Conservation (phyloP, 2,797 vertebrate genomes). For the Chelon auratus region DNA sequence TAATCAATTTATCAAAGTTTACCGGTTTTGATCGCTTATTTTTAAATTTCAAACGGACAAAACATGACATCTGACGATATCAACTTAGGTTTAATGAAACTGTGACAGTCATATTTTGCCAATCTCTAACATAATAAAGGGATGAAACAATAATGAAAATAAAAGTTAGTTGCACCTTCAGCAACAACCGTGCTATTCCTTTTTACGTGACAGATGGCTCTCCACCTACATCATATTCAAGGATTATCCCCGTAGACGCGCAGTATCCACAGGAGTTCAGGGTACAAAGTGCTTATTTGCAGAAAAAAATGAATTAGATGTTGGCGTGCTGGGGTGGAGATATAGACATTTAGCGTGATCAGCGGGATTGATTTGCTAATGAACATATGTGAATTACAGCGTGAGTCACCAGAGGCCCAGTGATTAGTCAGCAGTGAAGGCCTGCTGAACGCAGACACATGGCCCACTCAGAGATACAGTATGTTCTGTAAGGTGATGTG, state of each 20-base stretch:
- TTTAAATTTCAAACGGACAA: background rate
- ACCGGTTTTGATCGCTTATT: too few relatives aligned
- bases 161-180: background rate
- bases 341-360: constrained; percentile 42
- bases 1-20: background rate
- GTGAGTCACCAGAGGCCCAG: constrained; percentile 41
- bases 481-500: constrained; percentile 3
- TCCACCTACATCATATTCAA: constrained; percentile 25
- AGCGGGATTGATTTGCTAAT: constrained; percentile 51
- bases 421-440: constrained; percentile 57
- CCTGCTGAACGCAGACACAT: constrained; percentile 43
- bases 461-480: constrained; percentile 22
- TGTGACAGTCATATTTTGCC: background rate
- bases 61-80: background rate
- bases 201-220: constrained; percentile 42
- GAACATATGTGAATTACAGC: constrained; percentile 56
- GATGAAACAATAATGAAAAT: background rate
- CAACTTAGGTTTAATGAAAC: too few relatives aligned
- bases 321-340: constrained; percentile 20
- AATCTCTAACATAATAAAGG: background rate
- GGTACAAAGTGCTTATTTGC: constrained; percentile 24
- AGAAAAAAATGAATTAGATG: constrained; percentile 31
- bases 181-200: constrained; percentile 12
- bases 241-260: constrained; percentile 20
- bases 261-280: background rate